phyloP scores from a whole-genome alignment of 2,113 vertebrate genomes.

The Tricholaema leucomelas region DNA sequence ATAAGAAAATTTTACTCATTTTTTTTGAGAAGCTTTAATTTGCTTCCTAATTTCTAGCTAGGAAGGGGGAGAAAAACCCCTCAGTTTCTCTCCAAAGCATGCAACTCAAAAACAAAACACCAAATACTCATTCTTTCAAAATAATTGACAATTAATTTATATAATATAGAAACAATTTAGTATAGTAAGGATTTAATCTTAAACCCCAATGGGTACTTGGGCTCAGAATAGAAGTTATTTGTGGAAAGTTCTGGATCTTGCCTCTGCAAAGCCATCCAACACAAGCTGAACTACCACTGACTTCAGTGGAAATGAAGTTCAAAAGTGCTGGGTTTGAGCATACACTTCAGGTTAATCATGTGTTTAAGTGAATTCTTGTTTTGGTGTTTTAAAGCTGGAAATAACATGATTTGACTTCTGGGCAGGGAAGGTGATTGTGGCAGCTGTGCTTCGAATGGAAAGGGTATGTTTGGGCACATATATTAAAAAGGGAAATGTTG shows the following conservation, averaged over 20 bases:
- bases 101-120: background rate
- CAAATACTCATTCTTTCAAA: background rate
- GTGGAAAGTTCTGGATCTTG: background rate
- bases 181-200: background rate
- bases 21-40: background rate
- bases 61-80: background rate
- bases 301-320: background rate
- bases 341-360: background rate
- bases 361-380: background rate
- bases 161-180: too few relatives aligned
- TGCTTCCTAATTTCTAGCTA: background rate
- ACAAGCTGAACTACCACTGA: background rate
- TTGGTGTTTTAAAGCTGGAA: background rate
- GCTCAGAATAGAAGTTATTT: background rate
- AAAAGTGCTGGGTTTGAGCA: background rate
- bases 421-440: background rate
- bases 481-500: background rate
- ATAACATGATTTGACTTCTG: background rate
- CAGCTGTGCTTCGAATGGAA: background rate
- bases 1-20: background rate
- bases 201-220: background rate
- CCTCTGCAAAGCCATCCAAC: background rate
- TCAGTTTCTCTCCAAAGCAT: background rate
- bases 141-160: background rate
- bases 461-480: background rate